Conservation (phyloP, 2,888 invertebrate species). For the Chymomyza procnemis region DNA sequence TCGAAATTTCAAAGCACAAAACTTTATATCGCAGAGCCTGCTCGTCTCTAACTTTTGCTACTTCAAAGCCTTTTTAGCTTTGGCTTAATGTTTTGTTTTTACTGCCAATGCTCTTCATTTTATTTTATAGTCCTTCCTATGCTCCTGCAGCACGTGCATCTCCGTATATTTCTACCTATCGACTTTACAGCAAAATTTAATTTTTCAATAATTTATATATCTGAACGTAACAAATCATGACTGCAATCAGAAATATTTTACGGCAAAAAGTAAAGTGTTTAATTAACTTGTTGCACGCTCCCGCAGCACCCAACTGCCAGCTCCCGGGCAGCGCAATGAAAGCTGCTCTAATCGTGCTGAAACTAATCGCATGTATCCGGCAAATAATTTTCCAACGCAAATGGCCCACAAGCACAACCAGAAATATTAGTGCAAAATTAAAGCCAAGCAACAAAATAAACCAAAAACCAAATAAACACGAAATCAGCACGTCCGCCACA, state of each 20-base stretch:
- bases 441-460: constrained; percentile 56
- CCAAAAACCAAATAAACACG: constrained; percentile 55
- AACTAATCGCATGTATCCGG: constrained; percentile 78
- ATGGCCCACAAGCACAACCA: constrained; percentile 18
- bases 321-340: constrained; percentile 35
- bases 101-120: neutral
- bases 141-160: neutral
- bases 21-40: constrained; percentile 52
- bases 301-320: constrained; percentile 28
- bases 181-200: constrained; percentile 26
- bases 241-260: constrained; percentile 37
- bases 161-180: neutral
- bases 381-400: constrained; percentile 70
- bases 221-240: neutral
- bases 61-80: constrained; percentile 71
- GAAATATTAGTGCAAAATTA: constrained; percentile 66
- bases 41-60: constrained; percentile 65
- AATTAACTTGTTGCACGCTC: constrained; percentile 76
- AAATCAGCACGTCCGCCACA: constrained; percentile 54
- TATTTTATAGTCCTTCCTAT: neutral
- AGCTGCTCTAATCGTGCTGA: constrained; percentile 19
- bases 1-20: constrained; percentile 68
- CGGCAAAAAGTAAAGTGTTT: constrained; percentile 36
- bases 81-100: constrained; percentile 12
- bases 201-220: constrained; percentile 21